Conservation (phyloP, 2,797 vertebrate genomes). For the Myotis daubentonii region DNA sequence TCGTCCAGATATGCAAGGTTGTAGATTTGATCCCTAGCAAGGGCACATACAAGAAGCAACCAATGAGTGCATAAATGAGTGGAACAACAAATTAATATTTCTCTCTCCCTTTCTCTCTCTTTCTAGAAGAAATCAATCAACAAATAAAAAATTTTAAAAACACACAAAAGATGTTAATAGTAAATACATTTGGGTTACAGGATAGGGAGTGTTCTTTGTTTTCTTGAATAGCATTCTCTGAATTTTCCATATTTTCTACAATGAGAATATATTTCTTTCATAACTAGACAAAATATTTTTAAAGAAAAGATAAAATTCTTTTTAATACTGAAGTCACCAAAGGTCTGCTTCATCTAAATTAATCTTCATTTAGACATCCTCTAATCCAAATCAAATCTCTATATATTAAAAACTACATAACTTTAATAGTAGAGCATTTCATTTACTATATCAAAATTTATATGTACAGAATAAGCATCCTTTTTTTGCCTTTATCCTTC, state of each 20-base stretch:
- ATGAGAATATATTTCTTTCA: conserved; percentile 20
- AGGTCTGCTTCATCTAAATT: conserved; percentile 35
- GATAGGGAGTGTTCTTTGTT: neutral
- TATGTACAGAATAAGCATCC: conserved; percentile 39
- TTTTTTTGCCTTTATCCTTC: conserved; percentile 24
- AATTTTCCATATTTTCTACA: conserved; percentile 46
- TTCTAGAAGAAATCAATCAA: no score
- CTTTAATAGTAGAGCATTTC: conserved; percentile 49
- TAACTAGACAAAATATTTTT: neutral
- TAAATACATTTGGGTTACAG: neutral
- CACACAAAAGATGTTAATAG: neutral
- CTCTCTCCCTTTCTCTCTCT: no score
- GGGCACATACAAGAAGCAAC: no score
- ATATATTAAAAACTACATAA: neutral
- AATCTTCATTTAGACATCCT: conserved; percentile 35
- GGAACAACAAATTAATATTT: no score
- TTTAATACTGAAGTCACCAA: conserved; percentile 24
- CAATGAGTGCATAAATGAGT: no score
- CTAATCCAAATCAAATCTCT: conserved; percentile 23
- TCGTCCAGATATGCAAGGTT: no score
- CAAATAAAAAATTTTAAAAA: no score
- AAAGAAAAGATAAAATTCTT: conserved; percentile 9
- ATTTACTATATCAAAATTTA: conserved; percentile 59
- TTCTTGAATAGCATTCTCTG: conserved; percentile 21
- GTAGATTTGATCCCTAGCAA: no score